These are phyloP conservation scores for Lepidurus arcticus DNA, from an alignment of 1,140 invertebrate species.

Conservation along the genomic window DNA sequence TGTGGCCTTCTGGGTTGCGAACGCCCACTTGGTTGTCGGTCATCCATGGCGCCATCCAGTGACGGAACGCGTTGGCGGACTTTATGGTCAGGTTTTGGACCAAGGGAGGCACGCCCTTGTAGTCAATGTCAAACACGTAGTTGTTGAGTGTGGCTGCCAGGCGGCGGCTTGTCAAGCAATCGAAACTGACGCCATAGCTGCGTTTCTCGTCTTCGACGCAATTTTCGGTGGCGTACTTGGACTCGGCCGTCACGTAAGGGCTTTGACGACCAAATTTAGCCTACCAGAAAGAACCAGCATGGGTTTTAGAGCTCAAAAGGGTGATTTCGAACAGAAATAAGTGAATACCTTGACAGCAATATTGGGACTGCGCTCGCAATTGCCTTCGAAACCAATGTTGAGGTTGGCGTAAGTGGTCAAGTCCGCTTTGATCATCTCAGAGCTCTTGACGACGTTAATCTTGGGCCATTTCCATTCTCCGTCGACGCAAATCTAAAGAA, in stretches of 20 bases:
- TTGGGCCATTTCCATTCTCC: slow-evolving; percentile 26
- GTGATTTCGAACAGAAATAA: neutral
- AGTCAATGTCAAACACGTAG: slow-evolving; percentile 30
- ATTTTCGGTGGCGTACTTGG: slow-evolving; percentile 7
- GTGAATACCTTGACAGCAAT: slow-evolving; percentile 29
- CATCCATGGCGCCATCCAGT: slow-evolving; percentile 31
- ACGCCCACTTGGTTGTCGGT: slow-evolving; percentile 34
- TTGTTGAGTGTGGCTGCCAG: slow-evolving; percentile 30
- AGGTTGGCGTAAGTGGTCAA: slow-evolving; percentile 10
- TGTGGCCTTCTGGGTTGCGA: slow-evolving; percentile 25
- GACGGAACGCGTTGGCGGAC: slow-evolving; percentile 27
- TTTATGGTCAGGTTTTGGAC: slow-evolving; percentile 31
- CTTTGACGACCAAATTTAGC: slow-evolving; percentile 16
- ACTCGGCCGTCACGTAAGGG: neutral
- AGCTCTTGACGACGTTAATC: slow-evolving; percentile 23
- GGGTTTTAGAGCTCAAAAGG: neutral
- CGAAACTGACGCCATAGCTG: slow-evolving; percentile 28
- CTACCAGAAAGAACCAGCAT: neutral
- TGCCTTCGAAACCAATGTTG: slow-evolving; percentile 32
- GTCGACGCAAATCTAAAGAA: slow-evolving; percentile 31
- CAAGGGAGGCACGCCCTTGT: slow-evolving; percentile 28
- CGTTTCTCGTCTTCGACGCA: slow-evolving; percentile 28
- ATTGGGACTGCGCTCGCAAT: slow-evolving; percentile 27
- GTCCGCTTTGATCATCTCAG: slow-evolving; percentile 29
- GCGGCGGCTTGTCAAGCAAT: slow-evolving; percentile 29